Evolutionary conservation across 2,113 vertebrate genomes (phyloP).

Genomic region (Todiramphus saurophagus): DNA sequence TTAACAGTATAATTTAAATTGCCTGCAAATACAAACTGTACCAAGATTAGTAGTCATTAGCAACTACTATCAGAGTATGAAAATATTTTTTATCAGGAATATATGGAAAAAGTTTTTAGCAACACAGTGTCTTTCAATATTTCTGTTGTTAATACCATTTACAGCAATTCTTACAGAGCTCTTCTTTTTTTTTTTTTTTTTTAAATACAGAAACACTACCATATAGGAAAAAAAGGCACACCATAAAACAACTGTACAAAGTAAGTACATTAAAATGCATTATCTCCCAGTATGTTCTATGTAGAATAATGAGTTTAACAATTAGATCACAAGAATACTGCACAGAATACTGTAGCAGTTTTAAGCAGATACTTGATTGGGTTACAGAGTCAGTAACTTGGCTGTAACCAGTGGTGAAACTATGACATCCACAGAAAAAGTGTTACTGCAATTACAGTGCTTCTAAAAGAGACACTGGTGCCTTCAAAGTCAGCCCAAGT

Average conservation of each 20-base stretch:
- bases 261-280: not conserved
- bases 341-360: not conserved
- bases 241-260: not conserved
- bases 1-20: not conserved
- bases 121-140: not conserved
- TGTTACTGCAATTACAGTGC: not conserved
- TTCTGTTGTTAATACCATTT: not conserved
- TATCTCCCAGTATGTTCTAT: not conserved
- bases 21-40: not conserved
- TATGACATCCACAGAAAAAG: not conserved
- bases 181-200: not conserved
- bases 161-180: not conserved
- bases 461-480: not conserved
- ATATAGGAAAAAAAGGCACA: not conserved
- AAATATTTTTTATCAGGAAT: not conserved
- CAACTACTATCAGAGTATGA: not conserved
- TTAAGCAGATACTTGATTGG: not conserved
- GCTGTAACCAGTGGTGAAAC: not conserved
- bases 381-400: not conserved
- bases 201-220: not conserved
- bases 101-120: not conserved
- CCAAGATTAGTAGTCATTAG: not conserved
- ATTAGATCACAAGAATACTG: not conserved
- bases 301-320: not conserved
- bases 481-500: not conserved